These are phyloP conservation scores for Eulemur rubriventer DNA, from an alignment of 2,797 vertebrate genomes.

Conservation along the genomic window DNA sequence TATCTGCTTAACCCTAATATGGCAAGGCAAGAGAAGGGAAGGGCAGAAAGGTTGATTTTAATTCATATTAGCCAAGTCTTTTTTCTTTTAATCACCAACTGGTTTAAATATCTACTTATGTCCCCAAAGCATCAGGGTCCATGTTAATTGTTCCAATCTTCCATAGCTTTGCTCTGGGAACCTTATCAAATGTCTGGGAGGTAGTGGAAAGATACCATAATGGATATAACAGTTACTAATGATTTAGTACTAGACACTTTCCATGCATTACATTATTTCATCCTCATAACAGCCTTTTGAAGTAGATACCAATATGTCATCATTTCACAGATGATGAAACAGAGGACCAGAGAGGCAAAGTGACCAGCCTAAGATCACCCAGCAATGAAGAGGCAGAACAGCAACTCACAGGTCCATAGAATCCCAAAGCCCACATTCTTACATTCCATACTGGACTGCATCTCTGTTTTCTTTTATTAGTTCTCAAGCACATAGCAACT, in stretches of 20 bases:
- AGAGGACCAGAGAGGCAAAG: not conserved
- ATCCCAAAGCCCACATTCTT: not conserved
- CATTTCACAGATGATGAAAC: constrained; percentile 9
- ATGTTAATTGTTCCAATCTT: not conserved
- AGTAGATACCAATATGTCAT: not conserved
- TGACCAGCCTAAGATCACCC: not conserved
- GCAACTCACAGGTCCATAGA: not conserved
- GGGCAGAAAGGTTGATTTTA: not conserved
- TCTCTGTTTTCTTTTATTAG: not conserved
- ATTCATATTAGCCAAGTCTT: not conserved
- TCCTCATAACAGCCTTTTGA: not conserved
- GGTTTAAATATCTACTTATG: not conserved
- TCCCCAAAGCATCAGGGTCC: not conserved
- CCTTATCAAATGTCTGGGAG: not conserved
- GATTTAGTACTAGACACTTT: not conserved
- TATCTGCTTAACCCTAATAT: not conserved
- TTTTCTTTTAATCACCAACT: not conserved
- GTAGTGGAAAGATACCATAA: not conserved
- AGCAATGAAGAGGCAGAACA: not conserved
- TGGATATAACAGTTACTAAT: not conserved
- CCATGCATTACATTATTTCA: not conserved
- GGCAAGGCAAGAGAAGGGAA: not conserved
- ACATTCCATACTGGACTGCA: not conserved
- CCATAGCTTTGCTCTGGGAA: not conserved
- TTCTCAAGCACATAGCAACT: not conserved